Conservation (phyloP, 2,113 vertebrate genomes). For the Suncus etruscus region DNA sequence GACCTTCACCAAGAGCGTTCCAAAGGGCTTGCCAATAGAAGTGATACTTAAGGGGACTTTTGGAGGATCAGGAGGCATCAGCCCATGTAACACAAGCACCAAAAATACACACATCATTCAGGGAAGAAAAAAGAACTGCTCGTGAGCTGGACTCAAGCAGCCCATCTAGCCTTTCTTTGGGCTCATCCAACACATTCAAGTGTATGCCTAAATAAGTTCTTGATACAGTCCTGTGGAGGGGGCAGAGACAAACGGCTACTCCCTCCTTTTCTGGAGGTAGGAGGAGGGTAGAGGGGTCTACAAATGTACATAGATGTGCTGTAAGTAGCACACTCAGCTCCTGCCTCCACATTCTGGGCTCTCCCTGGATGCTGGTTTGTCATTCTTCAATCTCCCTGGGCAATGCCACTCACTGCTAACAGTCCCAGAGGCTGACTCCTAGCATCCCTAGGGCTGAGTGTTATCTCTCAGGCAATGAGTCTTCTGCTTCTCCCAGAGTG, state of each 20-base stretch:
- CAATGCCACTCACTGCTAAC: conserved; percentile 66
- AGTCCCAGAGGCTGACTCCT: conserved; percentile 56
- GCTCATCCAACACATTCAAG: background rate
- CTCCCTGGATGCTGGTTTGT: background rate
- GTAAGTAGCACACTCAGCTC: conserved; percentile 29
- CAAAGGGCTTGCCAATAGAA: conserved; percentile 17
- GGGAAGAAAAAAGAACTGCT: background rate
- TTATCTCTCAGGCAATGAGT: background rate
- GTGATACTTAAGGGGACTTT: background rate
- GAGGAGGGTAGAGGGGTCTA: background rate
- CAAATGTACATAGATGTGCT: background rate
- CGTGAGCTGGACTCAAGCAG: background rate
- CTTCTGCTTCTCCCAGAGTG: conserved; percentile 4
- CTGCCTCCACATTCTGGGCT: conserved; percentile 7
- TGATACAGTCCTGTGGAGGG: conserved; percentile 1
- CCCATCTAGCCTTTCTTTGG: background rate
- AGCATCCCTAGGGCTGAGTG: conserved; percentile 40
- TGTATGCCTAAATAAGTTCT: background rate
- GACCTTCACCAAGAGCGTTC: background rate
- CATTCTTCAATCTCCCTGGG: conserved; percentile 60
- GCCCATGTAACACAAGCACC: background rate
- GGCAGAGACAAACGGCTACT: background rate
- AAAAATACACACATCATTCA: background rate
- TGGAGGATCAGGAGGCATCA: background rate
- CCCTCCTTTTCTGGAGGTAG: background rate